Percentiles rank a stretch among this genome's conserved stretches.
Evolutionary conservation across 2,797 vertebrate species (phyloP).

Genomic region (Hippoglossus hippoglossus): DNA sequence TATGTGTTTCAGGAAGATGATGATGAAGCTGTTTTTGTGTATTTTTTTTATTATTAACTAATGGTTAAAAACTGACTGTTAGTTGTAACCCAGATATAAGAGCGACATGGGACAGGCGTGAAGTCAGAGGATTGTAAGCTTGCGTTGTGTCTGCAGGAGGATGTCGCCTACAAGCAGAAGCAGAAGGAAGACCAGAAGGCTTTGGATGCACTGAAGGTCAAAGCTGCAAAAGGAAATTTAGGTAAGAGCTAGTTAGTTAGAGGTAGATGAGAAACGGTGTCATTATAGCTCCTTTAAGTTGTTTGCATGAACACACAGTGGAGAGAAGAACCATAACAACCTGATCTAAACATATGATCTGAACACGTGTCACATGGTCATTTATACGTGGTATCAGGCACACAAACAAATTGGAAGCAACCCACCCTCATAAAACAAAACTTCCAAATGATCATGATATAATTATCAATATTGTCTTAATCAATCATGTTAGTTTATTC

Average conservation of each 20-base stretch:
- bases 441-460: no score
- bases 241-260: conserved; percentile 82
- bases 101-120: neutral
- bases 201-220: conserved; percentile 92
- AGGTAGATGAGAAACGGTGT: neutral
- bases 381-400: no score
- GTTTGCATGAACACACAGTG: neutral
- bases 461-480: no score
- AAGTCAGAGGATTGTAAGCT: neutral
- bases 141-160: conserved; percentile 83
- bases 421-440: no score
- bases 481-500: no score
- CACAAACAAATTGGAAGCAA: no score
- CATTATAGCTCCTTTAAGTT: no score
- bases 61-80: neutral
- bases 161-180: conserved; percentile 94
- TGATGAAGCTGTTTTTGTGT: no score
- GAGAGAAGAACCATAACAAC: neutral
- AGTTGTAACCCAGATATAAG: neutral
- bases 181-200: conserved; percentile 97
- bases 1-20: no score
- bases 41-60: no score
- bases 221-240: conserved; percentile 94
- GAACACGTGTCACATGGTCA: no score
- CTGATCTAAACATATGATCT: no score